Conservation (phyloP, 1,140 invertebrate species). For the Cecropterus lyciades region DNA sequence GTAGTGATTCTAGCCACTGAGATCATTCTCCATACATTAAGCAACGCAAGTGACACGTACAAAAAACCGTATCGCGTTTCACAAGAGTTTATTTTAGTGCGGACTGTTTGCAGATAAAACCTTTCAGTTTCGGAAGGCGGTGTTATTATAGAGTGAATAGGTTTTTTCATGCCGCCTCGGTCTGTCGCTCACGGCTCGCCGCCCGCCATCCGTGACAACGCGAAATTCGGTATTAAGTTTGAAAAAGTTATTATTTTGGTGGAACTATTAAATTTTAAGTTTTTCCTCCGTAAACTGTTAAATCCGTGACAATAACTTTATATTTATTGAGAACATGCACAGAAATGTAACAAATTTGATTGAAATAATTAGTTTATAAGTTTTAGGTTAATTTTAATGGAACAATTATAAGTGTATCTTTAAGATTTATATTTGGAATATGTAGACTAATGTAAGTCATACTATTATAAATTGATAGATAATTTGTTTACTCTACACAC, state of each 20-base stretch:
- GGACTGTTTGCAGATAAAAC: constrained; percentile 31
- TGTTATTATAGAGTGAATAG: constrained; percentile 46
- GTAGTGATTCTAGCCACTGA: constrained; percentile 13
- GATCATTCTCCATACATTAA: constrained; percentile 15
- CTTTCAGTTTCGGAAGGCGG: constrained; percentile 19
- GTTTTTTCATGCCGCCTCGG: constrained; percentile 51
- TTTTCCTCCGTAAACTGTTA: neutral
- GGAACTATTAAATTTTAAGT: constrained; percentile 17
- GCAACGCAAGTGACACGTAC: constrained; percentile 10
- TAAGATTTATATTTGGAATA: no score
- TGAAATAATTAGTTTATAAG: no score
- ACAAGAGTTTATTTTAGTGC: constrained; percentile 30
- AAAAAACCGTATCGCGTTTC: constrained; percentile 32
- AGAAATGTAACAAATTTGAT: no score
- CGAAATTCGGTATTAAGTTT: constrained; percentile 44
- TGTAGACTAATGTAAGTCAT: no score
- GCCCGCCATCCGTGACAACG: constrained; percentile 44
- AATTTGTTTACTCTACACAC: no score
- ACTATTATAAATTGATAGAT: no score
- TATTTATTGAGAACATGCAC: neutral
- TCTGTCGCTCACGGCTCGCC: constrained; percentile 43
- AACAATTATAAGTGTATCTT: no score
- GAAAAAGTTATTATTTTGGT: constrained; percentile 33
- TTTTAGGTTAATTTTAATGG: no score
- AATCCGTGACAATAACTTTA: neutral